Evolutionary conservation across 2,888 invertebrate genomes (phyloP).

Genomic region (Polydesmus complanatus): DNA sequence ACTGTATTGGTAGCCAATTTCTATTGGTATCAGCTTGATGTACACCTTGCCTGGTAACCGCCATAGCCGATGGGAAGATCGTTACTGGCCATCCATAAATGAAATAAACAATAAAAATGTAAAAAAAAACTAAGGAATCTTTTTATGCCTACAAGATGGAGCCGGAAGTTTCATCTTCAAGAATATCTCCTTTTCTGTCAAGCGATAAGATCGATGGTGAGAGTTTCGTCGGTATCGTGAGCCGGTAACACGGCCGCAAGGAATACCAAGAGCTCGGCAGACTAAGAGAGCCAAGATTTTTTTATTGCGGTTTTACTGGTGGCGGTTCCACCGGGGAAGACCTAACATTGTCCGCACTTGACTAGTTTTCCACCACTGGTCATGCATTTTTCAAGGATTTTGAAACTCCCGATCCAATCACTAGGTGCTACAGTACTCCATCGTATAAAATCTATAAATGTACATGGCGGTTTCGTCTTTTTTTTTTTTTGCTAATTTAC

Average conservation of each 20-base stretch:
- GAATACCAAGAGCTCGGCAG: constrained; percentile 60
- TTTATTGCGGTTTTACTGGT: constrained; percentile 45
- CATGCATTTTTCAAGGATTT: constrained; percentile 55
- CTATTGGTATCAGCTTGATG: constrained; percentile 46
- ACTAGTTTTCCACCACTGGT: constrained; percentile 54
- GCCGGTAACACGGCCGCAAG: constrained; percentile 60
- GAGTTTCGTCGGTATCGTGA: constrained; percentile 57
- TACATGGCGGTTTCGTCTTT: too few relatives aligned
- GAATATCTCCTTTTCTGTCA: constrained; percentile 47
- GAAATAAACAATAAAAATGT: background rate
- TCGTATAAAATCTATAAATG: too few relatives aligned
- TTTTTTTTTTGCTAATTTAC: too few relatives aligned
- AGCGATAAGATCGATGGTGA: constrained; percentile 62
- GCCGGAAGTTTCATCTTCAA: constrained; percentile 48
- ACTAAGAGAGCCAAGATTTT: constrained; percentile 38
- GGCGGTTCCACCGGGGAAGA: constrained; percentile 58
- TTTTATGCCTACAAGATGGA: constrained; percentile 46
- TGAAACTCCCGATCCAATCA: constrained; percentile 60
- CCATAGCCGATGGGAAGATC: constrained; percentile 60
- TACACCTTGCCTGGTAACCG: constrained; percentile 58
- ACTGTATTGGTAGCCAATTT: constrained; percentile 56
- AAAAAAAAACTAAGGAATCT: background rate
- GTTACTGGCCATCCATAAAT: constrained; percentile 62
- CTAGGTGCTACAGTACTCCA: constrained; percentile 54
- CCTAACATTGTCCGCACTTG: constrained; percentile 78